These are phyloP conservation scores for Conomelus anceps DNA, from an alignment of 2,888 invertebrate genomes.

Conservation along the genomic window DNA sequence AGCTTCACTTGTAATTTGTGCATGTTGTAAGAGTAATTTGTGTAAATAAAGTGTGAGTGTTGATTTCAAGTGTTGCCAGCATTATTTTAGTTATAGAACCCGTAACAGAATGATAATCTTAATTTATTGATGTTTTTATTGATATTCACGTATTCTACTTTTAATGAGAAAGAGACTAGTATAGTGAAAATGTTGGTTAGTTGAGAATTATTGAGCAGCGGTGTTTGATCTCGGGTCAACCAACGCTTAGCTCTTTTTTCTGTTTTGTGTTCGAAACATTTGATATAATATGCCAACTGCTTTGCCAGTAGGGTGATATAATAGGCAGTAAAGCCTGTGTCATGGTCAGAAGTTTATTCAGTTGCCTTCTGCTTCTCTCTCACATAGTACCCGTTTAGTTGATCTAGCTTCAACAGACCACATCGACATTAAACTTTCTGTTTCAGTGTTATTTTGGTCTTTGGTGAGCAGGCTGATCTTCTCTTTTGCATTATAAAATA, in stretches of 20 bases:
- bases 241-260: not conserved
- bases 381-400: not conserved
- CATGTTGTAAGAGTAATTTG: no score
- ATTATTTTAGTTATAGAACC: no score
- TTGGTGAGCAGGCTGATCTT: not conserved
- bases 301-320: not conserved
- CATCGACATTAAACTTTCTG: not conserved
- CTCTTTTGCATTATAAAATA: not conserved
- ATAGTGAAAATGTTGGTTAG: not conserved
- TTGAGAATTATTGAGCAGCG: not conserved
- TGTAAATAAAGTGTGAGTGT: no score
- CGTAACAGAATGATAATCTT: no score
- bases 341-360: not conserved
- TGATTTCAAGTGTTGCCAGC: no score
- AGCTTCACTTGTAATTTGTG: no score
- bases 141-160: no score
- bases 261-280: not conserved
- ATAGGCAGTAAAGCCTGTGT: not conserved
- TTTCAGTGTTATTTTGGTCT: not conserved
- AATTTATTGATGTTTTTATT: no score
- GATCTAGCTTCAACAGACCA: not conserved
- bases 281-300: not conserved
- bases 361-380: not conserved
- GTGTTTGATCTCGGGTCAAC: not conserved
- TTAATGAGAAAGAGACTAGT: no score